Evolutionary conservation across 2,888 invertebrate genomes (phyloP).

Genomic region (Leptopilina drosophilae): DNA sequence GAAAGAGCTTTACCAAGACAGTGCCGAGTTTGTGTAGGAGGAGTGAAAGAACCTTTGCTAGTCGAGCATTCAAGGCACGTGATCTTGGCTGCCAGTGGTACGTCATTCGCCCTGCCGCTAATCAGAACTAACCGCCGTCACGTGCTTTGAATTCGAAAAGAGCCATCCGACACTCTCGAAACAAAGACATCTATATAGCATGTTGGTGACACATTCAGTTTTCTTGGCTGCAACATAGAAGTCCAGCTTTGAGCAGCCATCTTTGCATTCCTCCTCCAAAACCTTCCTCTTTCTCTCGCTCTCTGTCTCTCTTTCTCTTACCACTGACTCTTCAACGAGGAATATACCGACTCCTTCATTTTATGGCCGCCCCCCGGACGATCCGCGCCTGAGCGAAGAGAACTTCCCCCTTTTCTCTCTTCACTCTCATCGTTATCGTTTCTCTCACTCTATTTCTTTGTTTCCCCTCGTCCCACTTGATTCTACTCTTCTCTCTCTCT

Average conservation of each 20-base stretch:
- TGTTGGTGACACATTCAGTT: conserved; percentile 46
- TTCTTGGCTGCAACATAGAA: conserved; percentile 50
- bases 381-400: conserved; percentile 36
- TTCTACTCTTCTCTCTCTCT: conserved; percentile 22
- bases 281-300: too few species aligned
- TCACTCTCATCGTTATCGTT: conserved; percentile 31
- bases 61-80: conserved; percentile 73
- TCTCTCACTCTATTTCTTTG: conserved; percentile 45
- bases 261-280: conserved; percentile 64
- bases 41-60: conserved; percentile 30
- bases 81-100: conserved; percentile 73
- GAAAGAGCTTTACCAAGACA: conserved; percentile 24
- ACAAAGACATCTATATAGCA: conserved; percentile 48
- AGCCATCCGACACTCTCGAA: conserved; percentile 55
- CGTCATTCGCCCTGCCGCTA: conserved; percentile 76
- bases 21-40: conserved; percentile 4
- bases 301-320: too few species aligned
- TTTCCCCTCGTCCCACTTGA: conserved; percentile 33
- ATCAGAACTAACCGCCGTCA: conserved; percentile 77
- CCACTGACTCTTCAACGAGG: conserved; percentile 12
- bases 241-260: conserved; percentile 62
- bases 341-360: conserved; percentile 48
- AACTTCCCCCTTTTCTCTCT: conserved; percentile 44
- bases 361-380: conserved; percentile 58
- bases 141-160: conserved; percentile 72